These are phyloP conservation scores for Lagodon rhomboides DNA, from an alignment of 2,797 vertebrate genomes.

Conservation along the genomic window DNA sequence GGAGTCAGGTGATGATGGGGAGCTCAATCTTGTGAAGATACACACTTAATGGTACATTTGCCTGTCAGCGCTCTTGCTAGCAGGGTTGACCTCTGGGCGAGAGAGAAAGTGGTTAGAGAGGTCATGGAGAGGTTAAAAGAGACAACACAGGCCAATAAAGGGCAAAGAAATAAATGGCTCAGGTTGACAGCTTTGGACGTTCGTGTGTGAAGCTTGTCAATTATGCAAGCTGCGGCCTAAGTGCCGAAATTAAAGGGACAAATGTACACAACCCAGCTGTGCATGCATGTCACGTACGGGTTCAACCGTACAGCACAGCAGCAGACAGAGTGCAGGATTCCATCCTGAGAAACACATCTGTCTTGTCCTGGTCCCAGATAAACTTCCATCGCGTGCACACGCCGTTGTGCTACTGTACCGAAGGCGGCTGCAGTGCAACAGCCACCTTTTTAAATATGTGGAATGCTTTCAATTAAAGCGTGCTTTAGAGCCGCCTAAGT, in stretches of 20 bases:
- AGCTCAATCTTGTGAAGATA: constrained; percentile 53
- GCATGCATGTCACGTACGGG: not conserved
- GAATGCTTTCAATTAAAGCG: constrained; percentile 71
- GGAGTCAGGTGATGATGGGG: constrained; percentile 67
- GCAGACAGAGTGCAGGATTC: no score
- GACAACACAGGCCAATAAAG: not conserved
- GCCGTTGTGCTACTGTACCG: not conserved
- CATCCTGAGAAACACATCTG: no score
- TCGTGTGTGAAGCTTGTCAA: not conserved
- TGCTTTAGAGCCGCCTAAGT: constrained; percentile 52
- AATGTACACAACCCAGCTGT: not conserved
- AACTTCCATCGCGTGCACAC: not conserved
- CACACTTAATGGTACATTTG: constrained; percentile 43
- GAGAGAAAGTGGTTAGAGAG: constrained; percentile 14
- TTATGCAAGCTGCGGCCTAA: not conserved
- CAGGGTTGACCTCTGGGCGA: not conserved
- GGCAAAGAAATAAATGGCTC: not conserved
- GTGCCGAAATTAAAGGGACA: not conserved
- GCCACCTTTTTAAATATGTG: constrained; percentile 58
- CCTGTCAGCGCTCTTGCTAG: not conserved
- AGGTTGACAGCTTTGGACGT: not conserved
- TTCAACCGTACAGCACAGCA: not conserved
- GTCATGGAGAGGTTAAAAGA: constrained; percentile 39
- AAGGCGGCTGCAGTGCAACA: constrained; percentile 14
- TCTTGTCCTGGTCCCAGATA: constrained; percentile 28